Percentiles rank a stretch among this genome's conserved stretches.
phyloP scores from a whole-genome alignment of 2,797 vertebrate genomes.

The Numenius phaeopus region DNA sequence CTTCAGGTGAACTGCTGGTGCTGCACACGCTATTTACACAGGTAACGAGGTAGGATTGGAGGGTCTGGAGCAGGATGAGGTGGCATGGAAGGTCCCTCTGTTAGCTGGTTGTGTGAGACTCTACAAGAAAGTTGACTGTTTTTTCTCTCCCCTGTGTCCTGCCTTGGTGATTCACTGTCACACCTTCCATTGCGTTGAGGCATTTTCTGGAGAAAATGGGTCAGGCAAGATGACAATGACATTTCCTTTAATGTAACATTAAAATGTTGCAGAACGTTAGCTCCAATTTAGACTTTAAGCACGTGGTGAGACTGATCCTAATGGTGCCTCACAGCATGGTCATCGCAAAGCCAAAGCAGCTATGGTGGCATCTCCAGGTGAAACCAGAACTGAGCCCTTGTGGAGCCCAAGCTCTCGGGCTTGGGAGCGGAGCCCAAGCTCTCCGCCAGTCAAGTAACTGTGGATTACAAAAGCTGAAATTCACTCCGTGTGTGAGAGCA shows the following conservation, averaged over 20 bases:
- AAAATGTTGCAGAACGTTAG: too few species aligned
- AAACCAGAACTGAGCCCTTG: neutral
- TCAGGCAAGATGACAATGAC: neutral
- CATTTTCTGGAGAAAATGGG: neutral
- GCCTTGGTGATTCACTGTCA: neutral
- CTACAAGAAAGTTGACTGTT: neutral
- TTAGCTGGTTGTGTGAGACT: neutral
- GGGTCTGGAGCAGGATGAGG: neutral
- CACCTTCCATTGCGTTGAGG: fast-evolving
- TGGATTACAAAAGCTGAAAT: neutral
- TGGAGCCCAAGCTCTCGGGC: neutral
- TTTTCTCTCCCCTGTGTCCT: neutral
- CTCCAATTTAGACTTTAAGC: neutral
- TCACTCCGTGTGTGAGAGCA: neutral
- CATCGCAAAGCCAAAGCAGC: neutral
- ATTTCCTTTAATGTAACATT: neutral
- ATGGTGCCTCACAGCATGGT: neutral
- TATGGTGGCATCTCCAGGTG: neutral
- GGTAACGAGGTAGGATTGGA: neutral
- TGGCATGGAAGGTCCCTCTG: neutral
- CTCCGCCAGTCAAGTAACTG: neutral
- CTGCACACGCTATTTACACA: neutral
- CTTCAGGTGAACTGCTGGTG: neutral
- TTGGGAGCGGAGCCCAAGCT: neutral
- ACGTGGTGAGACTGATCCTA: fast-evolving